A percentile compares a stretch with the other conserved stretches of the same genome.
phyloP scores from a whole-genome alignment of 1,140 invertebrate genomes.

The Hyles euphorbiae region DNA sequence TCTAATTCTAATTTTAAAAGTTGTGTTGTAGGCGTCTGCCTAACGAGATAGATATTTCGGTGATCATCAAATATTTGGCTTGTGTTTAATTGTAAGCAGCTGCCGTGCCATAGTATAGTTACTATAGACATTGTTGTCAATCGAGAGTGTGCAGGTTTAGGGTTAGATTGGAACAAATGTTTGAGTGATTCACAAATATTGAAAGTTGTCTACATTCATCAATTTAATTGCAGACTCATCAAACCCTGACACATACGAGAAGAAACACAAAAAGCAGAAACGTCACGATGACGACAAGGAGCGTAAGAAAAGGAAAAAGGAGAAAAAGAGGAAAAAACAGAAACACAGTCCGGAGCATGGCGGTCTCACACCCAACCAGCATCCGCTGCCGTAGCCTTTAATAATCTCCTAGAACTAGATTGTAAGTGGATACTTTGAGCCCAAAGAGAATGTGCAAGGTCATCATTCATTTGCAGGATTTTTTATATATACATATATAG shows the following conservation, averaged over 20 bases:
- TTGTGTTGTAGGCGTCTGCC: too few relatives aligned
- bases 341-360: slow-evolving; percentile 94
- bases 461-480: neutral
- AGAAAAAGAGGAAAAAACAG: slow-evolving; percentile 96
- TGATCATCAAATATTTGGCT: too few relatives aligned
- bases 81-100: too few relatives aligned
- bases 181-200: too few relatives aligned
- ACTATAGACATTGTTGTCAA: too few relatives aligned
- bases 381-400: slow-evolving; percentile 70
- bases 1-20: too few relatives aligned
- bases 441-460: slow-evolving; percentile 26
- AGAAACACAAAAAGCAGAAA: slow-evolving; percentile 97
- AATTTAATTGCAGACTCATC: slow-evolving; percentile 72
- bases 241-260: slow-evolving; percentile 90
- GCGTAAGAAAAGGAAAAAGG: slow-evolving; percentile 95
- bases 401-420: slow-evolving; percentile 4
- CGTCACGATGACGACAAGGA: slow-evolving; percentile 96
- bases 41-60: too few relatives aligned
- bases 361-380: slow-evolving; percentile 83
- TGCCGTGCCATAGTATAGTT: too few relatives aligned
- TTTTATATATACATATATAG: too few relatives aligned
- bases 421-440: slow-evolving; percentile 22
- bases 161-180: too few relatives aligned
- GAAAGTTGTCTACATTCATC: too few relatives aligned
- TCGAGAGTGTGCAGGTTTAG: too few relatives aligned